phyloP scores from a whole-genome alignment of 2,888 invertebrate species.

The Eustalomyia histrio region DNA sequence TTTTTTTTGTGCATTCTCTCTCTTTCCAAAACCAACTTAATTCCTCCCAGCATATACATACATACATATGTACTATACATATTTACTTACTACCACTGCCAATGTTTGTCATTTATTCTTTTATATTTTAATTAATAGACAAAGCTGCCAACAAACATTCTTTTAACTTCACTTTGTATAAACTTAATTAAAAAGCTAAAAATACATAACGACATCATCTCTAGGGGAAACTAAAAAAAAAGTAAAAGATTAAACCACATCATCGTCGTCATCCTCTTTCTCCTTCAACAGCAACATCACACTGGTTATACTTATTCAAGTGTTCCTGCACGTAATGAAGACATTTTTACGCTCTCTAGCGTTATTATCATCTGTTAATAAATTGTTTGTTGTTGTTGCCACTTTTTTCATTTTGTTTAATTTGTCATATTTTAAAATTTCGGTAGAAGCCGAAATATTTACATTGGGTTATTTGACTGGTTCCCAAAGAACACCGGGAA shows the following conservation, averaged over 20 bases:
- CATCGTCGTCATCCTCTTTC: neutral
- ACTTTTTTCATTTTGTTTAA: slow-evolving; percentile 46
- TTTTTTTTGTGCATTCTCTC: slow-evolving; percentile 2
- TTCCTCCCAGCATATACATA: neutral
- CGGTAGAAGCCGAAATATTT: slow-evolving; percentile 82
- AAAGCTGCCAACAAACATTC: neutral
- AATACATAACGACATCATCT: neutral
- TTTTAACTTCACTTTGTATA: slow-evolving; percentile 2
- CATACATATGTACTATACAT: neutral
- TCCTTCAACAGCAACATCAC: slow-evolving; percentile 15
- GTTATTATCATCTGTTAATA: slow-evolving; percentile 53
- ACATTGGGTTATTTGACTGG: slow-evolving; percentile 92
- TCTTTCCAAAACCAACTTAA: neutral
- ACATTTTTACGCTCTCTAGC: slow-evolving; percentile 60
- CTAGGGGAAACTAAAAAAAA: neutral
- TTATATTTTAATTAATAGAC: neutral
- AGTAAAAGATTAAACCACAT: neutral
- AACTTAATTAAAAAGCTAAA: slow-evolving; percentile 20
- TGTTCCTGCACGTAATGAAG: slow-evolving; percentile 67
- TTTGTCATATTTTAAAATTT: slow-evolving; percentile 32
- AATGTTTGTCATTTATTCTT: neutral
- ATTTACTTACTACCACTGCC: neutral
- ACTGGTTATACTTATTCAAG: slow-evolving; percentile 3
- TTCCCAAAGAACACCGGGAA: slow-evolving; percentile 87
- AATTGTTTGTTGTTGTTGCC: slow-evolving; percentile 47